Base-by-base conservation (phyloP, 2,113 vertebrate species). In the Deroptyus accipitrinus region DNA sequence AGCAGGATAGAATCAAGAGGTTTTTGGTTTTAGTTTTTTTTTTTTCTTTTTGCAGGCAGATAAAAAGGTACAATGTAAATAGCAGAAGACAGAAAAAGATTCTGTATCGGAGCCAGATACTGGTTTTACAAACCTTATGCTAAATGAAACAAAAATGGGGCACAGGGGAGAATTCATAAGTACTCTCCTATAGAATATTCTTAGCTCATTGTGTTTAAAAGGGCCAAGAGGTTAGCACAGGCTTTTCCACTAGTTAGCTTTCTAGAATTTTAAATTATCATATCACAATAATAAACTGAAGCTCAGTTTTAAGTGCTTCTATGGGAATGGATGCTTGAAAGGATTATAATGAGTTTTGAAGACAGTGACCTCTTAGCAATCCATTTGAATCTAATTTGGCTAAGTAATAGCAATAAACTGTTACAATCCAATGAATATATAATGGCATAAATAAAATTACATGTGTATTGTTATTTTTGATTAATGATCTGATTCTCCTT, bases 331-430 rank as follows among this genome's bases (percentile, higher is more conserved):
- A 83, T 70, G 64, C 17, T n/a, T 77, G 59, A 86, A 69, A 83
- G 15, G 7, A 61, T 64, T 93, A 62, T 83, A 88, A 61, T 9
- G 27, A 13, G 10, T 81, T 92, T 88, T 75, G 18, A 88, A 96
- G 51, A 46, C 42, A 59, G 11, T 80, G 44, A 90, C 51, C 52
- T 80, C 44, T 67, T 92, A 64, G 55, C 11, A 30, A 83, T 33
- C 8, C 18, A 44, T 93, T 94, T 79, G 69, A 95, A 95, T 92
- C 14, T 78, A 84, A 72, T 95, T 80, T 93, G 39, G 7, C 25
- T 90, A 88, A 80, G 42, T 83, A 86, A 80, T 67, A 93, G 42
- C 70, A 93, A 64, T 92, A 93, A 93, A 86, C 42, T 78, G 14
- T 61, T 95, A 37, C 33, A 80, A 54, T 83, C 7, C 31, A 46